Conservation (phyloP, 2,113 vertebrate genomes). For the Burhinus bistriatus region DNA sequence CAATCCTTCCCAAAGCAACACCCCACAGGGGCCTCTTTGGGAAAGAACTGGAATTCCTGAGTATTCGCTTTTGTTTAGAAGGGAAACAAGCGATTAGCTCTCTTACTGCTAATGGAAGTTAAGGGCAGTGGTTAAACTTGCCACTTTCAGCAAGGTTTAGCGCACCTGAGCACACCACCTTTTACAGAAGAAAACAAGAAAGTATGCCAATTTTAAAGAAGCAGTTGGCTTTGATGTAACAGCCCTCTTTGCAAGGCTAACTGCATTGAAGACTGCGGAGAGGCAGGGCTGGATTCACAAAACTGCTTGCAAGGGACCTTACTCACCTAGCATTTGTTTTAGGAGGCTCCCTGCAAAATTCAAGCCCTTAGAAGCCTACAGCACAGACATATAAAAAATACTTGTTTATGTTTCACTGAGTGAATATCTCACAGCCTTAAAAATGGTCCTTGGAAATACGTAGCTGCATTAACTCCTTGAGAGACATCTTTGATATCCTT, state of each 20-base stretch:
- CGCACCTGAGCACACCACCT: neutral
- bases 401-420: neutral
- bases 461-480: neutral
- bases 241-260: neutral
- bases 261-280: neutral
- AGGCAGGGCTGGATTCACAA: neutral
- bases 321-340: neutral
- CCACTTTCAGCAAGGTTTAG: constrained; percentile 22
- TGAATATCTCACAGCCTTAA: neutral
- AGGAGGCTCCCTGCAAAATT: neutral
- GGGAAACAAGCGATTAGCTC: constrained; percentile 48
- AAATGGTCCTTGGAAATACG: neutral
- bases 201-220: neutral
- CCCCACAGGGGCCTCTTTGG: neutral
- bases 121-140: constrained; percentile 12
- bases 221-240: neutral
- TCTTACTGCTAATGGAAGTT: constrained; percentile 48
- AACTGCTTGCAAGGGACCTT: neutral
- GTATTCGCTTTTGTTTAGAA: constrained; percentile 38
- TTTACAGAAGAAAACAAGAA: neutral
- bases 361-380: neutral
- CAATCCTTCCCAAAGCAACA: neutral
- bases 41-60: constrained; percentile 14
- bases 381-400: neutral
- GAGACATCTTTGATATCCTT: neutral